Base-by-base conservation (phyloP, 2,888 invertebrate genomes). In the Villa cingulata region DNA sequence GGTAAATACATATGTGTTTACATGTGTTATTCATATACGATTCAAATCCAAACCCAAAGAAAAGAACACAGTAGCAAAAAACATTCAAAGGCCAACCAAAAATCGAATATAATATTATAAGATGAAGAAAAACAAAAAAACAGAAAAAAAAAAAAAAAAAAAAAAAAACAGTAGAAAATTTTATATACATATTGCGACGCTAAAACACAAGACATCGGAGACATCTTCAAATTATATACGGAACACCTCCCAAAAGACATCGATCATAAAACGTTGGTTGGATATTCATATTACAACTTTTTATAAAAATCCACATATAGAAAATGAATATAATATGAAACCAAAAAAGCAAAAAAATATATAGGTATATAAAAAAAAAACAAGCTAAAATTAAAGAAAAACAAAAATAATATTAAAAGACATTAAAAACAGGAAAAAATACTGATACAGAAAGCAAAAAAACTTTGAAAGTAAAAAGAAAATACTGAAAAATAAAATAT, bases 171-270 rank as follows among this genome's bases (percentile, higher is more conserved):
- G 19, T 32, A 12, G 29, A 32, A 32, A 32, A 32, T 9, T 32
- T n/a, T n/a, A n/a, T n/a, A n/a, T n/a, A n/a, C n/a, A n/a, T 32
- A 32, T 14, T 9, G 12, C 29, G 12, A 32, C 29, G 12, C 12
- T 23, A 12, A 32, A 12, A 32, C 12, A 32, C 23, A 34, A 44
- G 39, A 40, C 34, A 41, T 48, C 27, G 46, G 49, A 52, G 52
- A 52, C 52, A 50, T 50, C 50, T 48, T 52, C 52, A 50, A 50
- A 52, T 52, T 50, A 52, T 50, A 50, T n/a, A n/a, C 42, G 51
- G 50, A 52, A 52, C 52, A 52, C 52, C 52, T 52, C 52, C 52
- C 50, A 50, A 52, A 52, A 52, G 52, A 50, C 52, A 52, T 52
- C 49, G 49, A 52, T 52, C 52, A 52, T 50, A 52, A 52, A 45